A percentile compares a stretch with the other conserved stretches of the same genome.
These are phyloP conservation scores for Hafferia zeledoni DNA, from an alignment of 2,797 vertebrate genomes.

Conservation along the genomic window DNA sequence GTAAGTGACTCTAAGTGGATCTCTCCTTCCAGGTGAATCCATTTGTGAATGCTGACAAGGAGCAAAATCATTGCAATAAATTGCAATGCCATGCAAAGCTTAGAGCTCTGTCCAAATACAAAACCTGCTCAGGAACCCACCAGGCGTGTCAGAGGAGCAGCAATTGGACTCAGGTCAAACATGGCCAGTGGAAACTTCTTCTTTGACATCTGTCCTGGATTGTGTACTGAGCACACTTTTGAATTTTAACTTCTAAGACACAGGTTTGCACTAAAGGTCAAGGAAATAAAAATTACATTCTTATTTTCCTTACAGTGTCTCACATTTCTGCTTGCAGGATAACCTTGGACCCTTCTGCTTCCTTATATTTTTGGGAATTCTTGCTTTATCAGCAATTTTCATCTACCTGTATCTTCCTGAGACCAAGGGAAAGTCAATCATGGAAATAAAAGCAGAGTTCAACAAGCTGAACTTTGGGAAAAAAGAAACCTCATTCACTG, in stretches of 20 bases:
- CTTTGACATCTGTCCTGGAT: neutral
- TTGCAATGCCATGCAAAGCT: neutral
- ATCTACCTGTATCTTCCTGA: constrained; percentile 72
- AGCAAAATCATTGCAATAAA: neutral
- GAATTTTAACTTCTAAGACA: neutral
- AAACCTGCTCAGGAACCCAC: neutral
- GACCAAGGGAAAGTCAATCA: constrained; percentile 74
- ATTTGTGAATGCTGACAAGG: neutral
- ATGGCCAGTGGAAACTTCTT: neutral
- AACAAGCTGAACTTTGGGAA: constrained; percentile 63
- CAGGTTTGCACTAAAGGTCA: neutral
- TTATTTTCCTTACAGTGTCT: neutral
- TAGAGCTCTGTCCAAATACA: neutral
- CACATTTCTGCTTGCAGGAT: constrained; percentile 72
- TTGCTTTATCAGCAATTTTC: constrained; percentile 51
- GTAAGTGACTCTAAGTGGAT: constrained; percentile 70
- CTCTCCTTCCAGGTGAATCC: neutral
- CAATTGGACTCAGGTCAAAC: neutral
- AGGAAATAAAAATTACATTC: neutral
- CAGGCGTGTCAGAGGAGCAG: neutral
- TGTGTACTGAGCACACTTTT: neutral
- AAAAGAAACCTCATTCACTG: constrained; percentile 6
- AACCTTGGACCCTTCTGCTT: constrained; percentile 81
- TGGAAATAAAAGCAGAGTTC: constrained; percentile 75
- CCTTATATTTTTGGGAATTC: constrained; percentile 70